phyloP scores from a whole-genome alignment of 2,888 invertebrate species.

The Leptinotarsa peninsularis region DNA sequence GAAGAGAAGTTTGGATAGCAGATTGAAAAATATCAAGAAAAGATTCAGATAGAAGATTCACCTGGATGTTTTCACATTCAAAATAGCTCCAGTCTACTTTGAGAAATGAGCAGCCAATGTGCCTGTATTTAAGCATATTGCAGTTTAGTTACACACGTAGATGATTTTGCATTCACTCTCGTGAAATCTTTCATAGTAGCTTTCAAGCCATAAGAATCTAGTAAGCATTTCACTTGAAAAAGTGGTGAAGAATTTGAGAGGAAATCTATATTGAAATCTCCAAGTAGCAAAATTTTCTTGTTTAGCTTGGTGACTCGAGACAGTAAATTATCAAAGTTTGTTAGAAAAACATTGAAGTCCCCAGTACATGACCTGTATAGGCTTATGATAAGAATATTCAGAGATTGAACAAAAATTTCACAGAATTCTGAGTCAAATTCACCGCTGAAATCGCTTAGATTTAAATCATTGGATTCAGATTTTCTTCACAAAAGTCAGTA shows the following conservation, averaged over 20 bases:
- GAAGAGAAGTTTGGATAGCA: slow-evolving; percentile 4
- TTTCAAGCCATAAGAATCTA: too few species aligned
- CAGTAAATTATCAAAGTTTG: neutral
- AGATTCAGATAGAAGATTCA: slow-evolving; percentile 9
- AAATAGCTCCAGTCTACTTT: neutral
- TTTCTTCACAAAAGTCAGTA: neutral
- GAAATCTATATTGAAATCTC: slow-evolving; percentile 2
- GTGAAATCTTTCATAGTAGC: too few species aligned
- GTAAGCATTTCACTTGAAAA: too few species aligned
- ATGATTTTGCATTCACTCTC: too few species aligned
- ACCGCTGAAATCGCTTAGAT: neutral
- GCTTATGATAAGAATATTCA: slow-evolving; percentile 2
- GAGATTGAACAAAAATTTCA: neutral
- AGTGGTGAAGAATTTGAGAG: neutral
- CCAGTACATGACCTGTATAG: slow-evolving; percentile 15
- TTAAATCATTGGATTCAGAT: neutral
- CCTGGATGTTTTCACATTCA: neutral
- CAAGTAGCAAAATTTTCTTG: neutral
- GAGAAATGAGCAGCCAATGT: too few species aligned
- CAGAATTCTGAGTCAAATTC: slow-evolving; percentile 10
- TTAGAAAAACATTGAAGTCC: slow-evolving; percentile 15
- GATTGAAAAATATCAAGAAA: slow-evolving; percentile 6
- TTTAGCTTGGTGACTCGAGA: neutral
- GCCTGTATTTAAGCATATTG: too few species aligned
- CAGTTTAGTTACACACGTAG: too few species aligned